Evolutionary conservation across 2,113 vertebrate species (phyloP), one percentile per base, ranked within the genome.

Genomic region (Pica pica): DNA sequence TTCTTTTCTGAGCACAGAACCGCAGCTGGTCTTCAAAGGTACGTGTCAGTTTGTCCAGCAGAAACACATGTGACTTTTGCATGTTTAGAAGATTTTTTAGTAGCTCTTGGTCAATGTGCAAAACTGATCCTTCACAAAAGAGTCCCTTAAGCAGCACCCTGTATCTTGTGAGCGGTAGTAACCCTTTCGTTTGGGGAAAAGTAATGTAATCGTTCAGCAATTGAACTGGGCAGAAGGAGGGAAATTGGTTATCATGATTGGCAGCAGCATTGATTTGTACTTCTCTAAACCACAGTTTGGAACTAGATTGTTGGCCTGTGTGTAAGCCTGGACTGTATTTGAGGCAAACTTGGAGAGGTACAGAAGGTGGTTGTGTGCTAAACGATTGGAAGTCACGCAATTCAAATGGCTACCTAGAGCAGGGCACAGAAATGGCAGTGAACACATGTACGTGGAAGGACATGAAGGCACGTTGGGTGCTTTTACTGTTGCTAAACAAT

Each of bases 231-330:
- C 50, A 91, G 89, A 84, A 90, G 80, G 53, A 93, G 57, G 22
- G 69, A 94, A 94, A 84, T 49, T 56, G 44, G 65, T 96, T 95
- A 52, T 90, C 57, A 39, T 31, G 41, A 19, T 49, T 91, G 79
- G 37, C 87, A 94, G 30, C 65, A 85, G 59, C 63, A 80, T 88
- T 75, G 42, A 59, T 95, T 95, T 89, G 56, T 64, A 46, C 71
- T 89, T 90, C 87, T 95, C 55, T 96, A 69, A 89, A 91, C 33
- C 68, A 37, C 47, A 78, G 67, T 26, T 94, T 31, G 44, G 80
- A 92, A 71, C 42, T 67, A 74, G 73, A 77, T 90, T 93, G 69
- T 83, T 96, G 76, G 59, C 81, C 75, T 94, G 55, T 82, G 68
- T 70, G 30, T 73, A 82, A 97, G 92, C 83, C 64, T 56, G 65